Base-by-base conservation (phyloP, 2,113 vertebrate genomes). In the Hylia prasina region DNA sequence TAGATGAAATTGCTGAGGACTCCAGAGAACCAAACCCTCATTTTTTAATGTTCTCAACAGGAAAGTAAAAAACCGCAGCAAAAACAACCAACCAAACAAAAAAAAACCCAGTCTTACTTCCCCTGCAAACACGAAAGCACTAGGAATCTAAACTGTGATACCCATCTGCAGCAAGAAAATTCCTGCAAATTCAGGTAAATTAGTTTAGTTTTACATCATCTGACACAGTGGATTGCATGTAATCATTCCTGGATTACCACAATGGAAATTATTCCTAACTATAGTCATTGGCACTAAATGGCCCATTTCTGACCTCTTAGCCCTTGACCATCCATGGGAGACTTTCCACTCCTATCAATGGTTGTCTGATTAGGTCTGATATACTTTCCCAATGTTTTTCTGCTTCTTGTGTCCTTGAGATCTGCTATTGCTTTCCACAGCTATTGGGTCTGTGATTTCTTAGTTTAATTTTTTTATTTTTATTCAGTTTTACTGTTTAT, bases 391-490 rank as follows among this genome's bases (percentile, higher is more conserved):
- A 3, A 1, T 16, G 54, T 31, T 90, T 72, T 60, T 9, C 44
- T 56, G 9, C 22, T 47, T 65, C 23, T 87, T 85, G 64, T 54
- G 28, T 61, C 42, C 53, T 57, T 87, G 53, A 92, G 70, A 66
- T 58, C 33, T 39, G 19, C 50, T 63, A 3, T 31, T 45, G 28
- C 15, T 71, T 76, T 60, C 40, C 40, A 60, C 40, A 81, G 60
- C 70, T 82, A 39, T 4, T 31, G 8, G 13, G n/a, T 56, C 89
- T 47, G 42, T 76, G 70, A 87, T 95, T 90, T 77, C 88, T 50
- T 77, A 50, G 54, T 75, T 96, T 90, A 70, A 77, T 83, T 83
- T 72, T 66, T 93, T 85, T 42, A 64, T 70, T 84, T 94, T 71
- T 63, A 73, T 86, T 80, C 75, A 24, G 33, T 4, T 80, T 70